Conservation (phyloP, 2,113 vertebrate species). For the Eidolon helvum region DNA sequence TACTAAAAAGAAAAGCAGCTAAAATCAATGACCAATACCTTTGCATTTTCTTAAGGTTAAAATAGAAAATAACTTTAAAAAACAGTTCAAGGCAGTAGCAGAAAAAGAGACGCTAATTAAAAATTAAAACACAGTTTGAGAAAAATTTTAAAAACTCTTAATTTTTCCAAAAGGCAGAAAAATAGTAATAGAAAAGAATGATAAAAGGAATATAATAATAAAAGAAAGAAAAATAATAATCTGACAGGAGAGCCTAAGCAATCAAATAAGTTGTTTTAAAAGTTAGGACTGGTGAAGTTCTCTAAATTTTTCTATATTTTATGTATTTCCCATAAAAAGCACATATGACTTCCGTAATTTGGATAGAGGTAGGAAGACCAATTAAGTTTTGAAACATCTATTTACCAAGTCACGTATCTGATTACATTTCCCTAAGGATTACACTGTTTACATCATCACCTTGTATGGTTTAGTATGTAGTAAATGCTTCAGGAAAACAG, state of each 20-base stretch:
- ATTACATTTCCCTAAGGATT: background rate
- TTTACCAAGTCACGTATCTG: background rate
- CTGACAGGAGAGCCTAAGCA: background rate
- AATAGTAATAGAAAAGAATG: background rate
- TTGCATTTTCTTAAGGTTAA: slow-evolving; percentile 7
- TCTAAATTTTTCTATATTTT: background rate
- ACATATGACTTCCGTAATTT: background rate
- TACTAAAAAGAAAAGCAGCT: background rate
- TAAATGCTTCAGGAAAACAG: background rate
- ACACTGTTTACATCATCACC: background rate
- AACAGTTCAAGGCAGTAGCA: background rate
- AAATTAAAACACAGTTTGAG: background rate
- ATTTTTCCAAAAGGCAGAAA: slow-evolving; percentile 23
- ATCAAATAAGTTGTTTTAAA: slow-evolving; percentile 10
- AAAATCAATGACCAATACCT: background rate
- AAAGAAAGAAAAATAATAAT: slow-evolving; percentile 1
- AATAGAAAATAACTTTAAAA: background rate
- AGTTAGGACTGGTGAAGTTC: background rate
- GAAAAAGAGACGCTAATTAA: background rate
- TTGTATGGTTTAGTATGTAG: background rate
- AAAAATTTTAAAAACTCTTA: background rate
- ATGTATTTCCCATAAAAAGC: slow-evolving; percentile 29
- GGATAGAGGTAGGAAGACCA: background rate
- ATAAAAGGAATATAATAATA: background rate
- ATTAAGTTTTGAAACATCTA: background rate